Evolutionary conservation across 1,140 invertebrate genomes (phyloP).

Genomic region (Euura lappo): DNA sequence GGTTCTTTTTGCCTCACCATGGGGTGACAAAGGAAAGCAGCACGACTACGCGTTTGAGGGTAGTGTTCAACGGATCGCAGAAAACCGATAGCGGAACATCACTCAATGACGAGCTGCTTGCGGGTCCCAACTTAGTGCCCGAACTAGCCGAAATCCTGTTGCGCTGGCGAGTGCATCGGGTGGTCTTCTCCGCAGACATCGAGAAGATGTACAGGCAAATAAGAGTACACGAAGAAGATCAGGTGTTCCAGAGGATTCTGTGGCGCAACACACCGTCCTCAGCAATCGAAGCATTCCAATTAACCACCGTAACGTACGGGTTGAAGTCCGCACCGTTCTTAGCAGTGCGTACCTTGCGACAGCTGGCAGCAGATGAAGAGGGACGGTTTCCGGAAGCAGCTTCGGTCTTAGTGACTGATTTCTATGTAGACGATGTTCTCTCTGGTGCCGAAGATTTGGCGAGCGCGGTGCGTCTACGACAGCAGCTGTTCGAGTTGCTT

Average conservation of each 20-base stretch:
- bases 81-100: constrained; percentile 17
- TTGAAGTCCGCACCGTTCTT: constrained; percentile 38
- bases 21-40: constrained; percentile 16
- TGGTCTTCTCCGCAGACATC: constrained; percentile 35
- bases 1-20: constrained; percentile 28
- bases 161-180: constrained; percentile 19
- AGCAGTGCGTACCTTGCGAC: constrained; percentile 29
- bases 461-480: constrained; percentile 10
- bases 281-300: constrained; percentile 29
- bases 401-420: constrained; percentile 10
- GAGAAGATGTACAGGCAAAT: constrained; percentile 46
- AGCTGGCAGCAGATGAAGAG: constrained; percentile 26
- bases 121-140: constrained; percentile 19
- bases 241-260: constrained; percentile 39
- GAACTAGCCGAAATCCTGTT: constrained; percentile 23
- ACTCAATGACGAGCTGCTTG: constrained; percentile 25
- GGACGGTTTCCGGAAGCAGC: constrained; percentile 14
- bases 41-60: constrained; percentile 23
- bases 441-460: constrained; percentile 16
- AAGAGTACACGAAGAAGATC: constrained; percentile 27
- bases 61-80: constrained; percentile 24
- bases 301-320: constrained; percentile 51
- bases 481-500: constrained; percentile 18
- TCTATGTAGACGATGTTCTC: constrained; percentile 38
- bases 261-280: constrained; percentile 27